Evolutionary conservation across 2,797 vertebrate genomes (phyloP).

Genomic region (Ataeniobius toweri): DNA sequence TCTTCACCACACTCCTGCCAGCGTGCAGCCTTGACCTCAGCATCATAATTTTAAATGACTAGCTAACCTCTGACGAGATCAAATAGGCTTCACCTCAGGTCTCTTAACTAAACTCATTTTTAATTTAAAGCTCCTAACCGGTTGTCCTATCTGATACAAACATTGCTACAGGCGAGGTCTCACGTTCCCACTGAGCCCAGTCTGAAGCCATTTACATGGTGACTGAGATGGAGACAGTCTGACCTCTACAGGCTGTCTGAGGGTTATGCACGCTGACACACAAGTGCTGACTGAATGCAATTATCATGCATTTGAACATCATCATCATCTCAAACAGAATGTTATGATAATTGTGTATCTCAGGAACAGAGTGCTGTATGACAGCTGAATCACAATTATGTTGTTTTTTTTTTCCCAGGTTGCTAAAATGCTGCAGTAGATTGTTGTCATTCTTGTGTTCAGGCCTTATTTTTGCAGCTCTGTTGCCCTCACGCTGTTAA

Average conservation of each 20-base stretch:
- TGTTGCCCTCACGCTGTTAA: conserved; percentile 41
- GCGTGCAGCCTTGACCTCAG: not conserved
- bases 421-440: conserved; percentile 19
- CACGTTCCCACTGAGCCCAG: conserved; percentile 7
- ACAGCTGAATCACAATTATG: conserved; percentile 6
- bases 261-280: conserved; percentile 28
- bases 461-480: conserved; percentile 35
- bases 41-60: conserved; percentile 21
- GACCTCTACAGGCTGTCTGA: conserved; percentile 69
- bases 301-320: conserved; percentile 10
- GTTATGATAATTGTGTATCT: conserved; percentile 10
- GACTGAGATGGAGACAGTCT: conserved; percentile 52
- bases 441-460: conserved; percentile 22
- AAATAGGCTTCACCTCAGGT: conserved; percentile 15
- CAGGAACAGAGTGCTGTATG: not conserved
- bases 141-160: conserved; percentile 23
- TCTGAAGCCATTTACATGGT: conserved; percentile 4
- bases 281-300: not conserved
- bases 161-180: conserved; percentile 41
- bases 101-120: conserved; percentile 33
- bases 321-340: conserved; percentile 9
- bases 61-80: conserved; percentile 21
- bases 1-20: not conserved
- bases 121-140: conserved; percentile 28
- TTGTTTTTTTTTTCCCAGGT: conserved; percentile 6